A percentile compares a stretch with the other conserved stretches of the same genome.
Conservation (phyloP, 2,113 vertebrate genomes). For the Entomyzon cyanotis region DNA sequence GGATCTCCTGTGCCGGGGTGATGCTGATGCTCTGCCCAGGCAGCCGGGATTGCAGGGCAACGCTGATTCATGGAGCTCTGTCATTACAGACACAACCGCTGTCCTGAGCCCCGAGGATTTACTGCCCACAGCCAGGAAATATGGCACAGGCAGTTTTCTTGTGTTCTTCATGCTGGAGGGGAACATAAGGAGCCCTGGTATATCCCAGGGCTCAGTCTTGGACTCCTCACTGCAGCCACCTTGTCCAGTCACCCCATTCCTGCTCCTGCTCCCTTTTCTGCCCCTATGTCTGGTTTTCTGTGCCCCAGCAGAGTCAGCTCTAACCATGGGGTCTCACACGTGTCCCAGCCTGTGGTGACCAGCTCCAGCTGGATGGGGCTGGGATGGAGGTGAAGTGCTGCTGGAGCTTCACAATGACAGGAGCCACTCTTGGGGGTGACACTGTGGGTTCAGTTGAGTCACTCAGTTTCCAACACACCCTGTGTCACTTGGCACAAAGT, state of each 20-base stretch:
- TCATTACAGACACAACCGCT: not conserved
- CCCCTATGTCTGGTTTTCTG: fast-evolving
- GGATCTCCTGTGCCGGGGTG: not conserved
- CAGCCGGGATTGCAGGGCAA: fast-evolving
- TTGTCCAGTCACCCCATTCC: not conserved
- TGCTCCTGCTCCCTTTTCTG: not conserved
- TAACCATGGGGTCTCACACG: fast-evolving
- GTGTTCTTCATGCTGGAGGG: not conserved
- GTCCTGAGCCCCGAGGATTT: not conserved
- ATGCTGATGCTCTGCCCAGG: not conserved
- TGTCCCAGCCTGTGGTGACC: not conserved
- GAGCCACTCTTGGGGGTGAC: not conserved
- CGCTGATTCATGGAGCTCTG: not conserved
- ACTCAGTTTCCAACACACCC: not conserved
- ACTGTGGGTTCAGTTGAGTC: not conserved
- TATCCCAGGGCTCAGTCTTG: not conserved
- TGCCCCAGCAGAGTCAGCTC: fast-evolving
- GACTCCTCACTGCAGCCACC: not conserved
- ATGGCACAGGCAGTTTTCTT: fast-evolving
- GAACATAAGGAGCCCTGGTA: not conserved
- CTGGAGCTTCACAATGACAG: not conserved
- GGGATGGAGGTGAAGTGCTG: not conserved
- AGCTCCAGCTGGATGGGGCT: not conserved
- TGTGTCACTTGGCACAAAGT: not conserved
- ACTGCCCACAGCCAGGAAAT: not conserved